phyloP scores from a whole-genome alignment of 2,888 invertebrate species.

The Sturmia bella region DNA sequence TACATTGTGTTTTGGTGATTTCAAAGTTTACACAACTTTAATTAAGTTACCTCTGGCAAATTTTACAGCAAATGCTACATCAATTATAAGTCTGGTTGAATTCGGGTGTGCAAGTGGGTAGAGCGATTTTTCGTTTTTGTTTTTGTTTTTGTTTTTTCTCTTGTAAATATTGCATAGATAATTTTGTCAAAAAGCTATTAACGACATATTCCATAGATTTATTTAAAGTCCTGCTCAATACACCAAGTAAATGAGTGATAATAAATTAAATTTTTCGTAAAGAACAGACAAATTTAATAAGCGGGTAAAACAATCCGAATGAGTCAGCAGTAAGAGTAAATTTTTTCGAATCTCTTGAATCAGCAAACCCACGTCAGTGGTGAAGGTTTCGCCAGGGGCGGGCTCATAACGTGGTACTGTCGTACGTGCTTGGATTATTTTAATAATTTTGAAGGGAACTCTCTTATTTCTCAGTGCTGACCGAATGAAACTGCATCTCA shows the following conservation, averaged over 20 bases:
- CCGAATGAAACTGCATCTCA: too few species aligned
- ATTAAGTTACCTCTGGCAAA: slow-evolving; percentile 70
- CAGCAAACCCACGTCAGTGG: too few species aligned
- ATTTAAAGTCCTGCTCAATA: not conserved
- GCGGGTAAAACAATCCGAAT: not conserved
- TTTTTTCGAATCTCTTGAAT: too few species aligned
- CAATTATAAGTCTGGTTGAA: slow-evolving; percentile 65
- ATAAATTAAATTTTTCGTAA: too few species aligned
- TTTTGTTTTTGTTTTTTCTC: not conserved
- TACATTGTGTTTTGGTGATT: slow-evolving; percentile 54
- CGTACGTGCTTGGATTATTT: too few species aligned
- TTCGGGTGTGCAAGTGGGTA: slow-evolving; percentile 47
- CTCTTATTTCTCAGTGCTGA: too few species aligned
- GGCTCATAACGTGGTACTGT: too few species aligned
- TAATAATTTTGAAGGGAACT: too few species aligned
- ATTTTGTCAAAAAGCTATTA: slow-evolving; percentile 26
- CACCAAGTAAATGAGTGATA: too few species aligned
- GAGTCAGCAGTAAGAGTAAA: too few species aligned
- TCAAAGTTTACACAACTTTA: slow-evolving; percentile 68
- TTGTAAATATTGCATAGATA: not conserved
- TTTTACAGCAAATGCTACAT: slow-evolving; percentile 67
- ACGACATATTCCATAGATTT: not conserved
- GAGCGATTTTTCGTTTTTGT: slow-evolving; percentile 5
- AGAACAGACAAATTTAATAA: too few species aligned
- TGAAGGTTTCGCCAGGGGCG: too few species aligned